phyloP scores from a whole-genome alignment of 2,797 vertebrate genomes.

The Acipenser ruthenus region DNA sequence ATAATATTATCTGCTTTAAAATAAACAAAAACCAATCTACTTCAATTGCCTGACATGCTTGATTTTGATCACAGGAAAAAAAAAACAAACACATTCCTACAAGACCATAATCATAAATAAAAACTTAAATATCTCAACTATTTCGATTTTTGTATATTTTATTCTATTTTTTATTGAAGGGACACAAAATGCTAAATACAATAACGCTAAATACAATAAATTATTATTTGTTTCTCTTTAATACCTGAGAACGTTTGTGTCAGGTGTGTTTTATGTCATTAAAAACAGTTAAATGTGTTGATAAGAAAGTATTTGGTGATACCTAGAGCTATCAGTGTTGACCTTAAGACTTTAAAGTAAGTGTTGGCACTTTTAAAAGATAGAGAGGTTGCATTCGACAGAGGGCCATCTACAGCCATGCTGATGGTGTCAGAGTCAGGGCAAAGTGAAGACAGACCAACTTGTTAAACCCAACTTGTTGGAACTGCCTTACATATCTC shows the following conservation, averaged over 20 bases:
- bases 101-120: not conserved
- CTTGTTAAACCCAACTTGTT: constrained; percentile 54
- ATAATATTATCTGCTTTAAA: too few relatives aligned
- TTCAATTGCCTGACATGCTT: too few relatives aligned
- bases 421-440: constrained; percentile 64
- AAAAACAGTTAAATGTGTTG: too few relatives aligned
- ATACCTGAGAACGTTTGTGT: too few relatives aligned
- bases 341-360: constrained; percentile 59
- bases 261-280: not conserved
- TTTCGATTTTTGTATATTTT: not conserved
- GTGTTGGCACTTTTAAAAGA: constrained; percentile 59
- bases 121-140: not conserved
- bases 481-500: constrained; percentile 54
- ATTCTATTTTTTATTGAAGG: not conserved
- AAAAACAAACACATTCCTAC: too few relatives aligned
- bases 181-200: too few relatives aligned
- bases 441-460: constrained; percentile 58
- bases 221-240: constrained; percentile 43
- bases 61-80: too few relatives aligned
- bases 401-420: constrained; percentile 43
- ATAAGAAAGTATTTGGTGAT: constrained; percentile 37
- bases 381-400: constrained; percentile 16
- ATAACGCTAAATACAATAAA: too few relatives aligned
- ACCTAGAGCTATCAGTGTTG: constrained; percentile 49
- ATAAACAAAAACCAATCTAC: too few relatives aligned